Evolutionary conservation across 2,888 invertebrate genomes (phyloP).

Genomic region (Allophyes oxyacanthae): DNA sequence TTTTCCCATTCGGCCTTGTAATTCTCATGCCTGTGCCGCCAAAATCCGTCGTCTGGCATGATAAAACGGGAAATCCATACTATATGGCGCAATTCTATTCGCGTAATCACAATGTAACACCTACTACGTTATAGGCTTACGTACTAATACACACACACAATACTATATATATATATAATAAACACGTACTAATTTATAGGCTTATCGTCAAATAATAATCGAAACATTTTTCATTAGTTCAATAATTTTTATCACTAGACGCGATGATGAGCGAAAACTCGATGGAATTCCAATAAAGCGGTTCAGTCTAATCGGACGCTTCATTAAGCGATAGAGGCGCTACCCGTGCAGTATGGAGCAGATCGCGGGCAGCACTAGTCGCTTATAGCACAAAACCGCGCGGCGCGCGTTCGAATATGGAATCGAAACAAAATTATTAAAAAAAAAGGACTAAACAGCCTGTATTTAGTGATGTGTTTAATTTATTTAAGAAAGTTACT

Average conservation of each 20-base stretch:
- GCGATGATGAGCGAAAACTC: slow-evolving; percentile 66
- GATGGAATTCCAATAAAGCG: slow-evolving; percentile 66
- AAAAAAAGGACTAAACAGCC: slow-evolving; percentile 32
- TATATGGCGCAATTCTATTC: slow-evolving; percentile 39
- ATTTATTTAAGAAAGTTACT: slow-evolving; percentile 55
- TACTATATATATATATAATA: too few relatives aligned
- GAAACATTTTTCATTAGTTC: slow-evolving; percentile 41
- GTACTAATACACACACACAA: too few relatives aligned
- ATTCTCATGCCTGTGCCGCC: slow-evolving; percentile 23
- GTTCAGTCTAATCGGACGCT: slow-evolving; percentile 59
- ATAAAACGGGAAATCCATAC: slow-evolving; percentile 38
- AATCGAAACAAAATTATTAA: slow-evolving; percentile 48
- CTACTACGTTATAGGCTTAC: slow-evolving; percentile 11
- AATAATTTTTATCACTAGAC: slow-evolving; percentile 41
- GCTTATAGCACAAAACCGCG: slow-evolving; percentile 57
- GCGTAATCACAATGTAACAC: slow-evolving; percentile 30
- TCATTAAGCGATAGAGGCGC: slow-evolving; percentile 46
- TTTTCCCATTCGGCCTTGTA: slow-evolving; percentile 30
- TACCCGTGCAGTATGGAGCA: slow-evolving; percentile 69
- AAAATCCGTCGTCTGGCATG: slow-evolving; percentile 34
- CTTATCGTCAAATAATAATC: slow-evolving; percentile 39
- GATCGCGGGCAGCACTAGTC: slow-evolving; percentile 69
- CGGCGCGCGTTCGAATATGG: slow-evolving; percentile 63
- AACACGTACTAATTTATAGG: too few relatives aligned
- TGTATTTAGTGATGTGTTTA: slow-evolving; percentile 51